Evolutionary conservation across 2,797 vertebrate species (phyloP).

Genomic region (Gymnodraco acuticeps): DNA sequence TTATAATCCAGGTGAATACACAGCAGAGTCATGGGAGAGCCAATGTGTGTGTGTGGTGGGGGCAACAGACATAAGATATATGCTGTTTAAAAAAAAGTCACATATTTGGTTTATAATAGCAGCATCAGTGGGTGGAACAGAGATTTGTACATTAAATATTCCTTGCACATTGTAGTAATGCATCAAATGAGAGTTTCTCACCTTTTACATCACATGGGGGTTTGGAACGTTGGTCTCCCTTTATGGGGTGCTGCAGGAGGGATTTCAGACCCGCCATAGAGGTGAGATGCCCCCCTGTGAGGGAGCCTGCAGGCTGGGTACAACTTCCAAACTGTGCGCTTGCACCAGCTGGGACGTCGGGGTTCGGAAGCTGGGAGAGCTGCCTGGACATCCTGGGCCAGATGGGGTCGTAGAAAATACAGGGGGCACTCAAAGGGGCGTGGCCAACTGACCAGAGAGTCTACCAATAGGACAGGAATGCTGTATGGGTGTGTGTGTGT

Average conservation of each 20-base stretch:
- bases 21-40: constrained; percentile 41
- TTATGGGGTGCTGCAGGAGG: constrained; percentile 91
- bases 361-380: constrained; percentile 85
- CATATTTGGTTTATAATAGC: constrained; percentile 15
- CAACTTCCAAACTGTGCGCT: constrained; percentile 87
- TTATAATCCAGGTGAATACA: constrained; percentile 61
- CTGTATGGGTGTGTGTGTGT: constrained; percentile 28
- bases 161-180: constrained; percentile 7
- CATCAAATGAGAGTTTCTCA: constrained; percentile 47
- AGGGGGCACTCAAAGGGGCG: constrained; percentile 68
- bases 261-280: constrained; percentile 90
- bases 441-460: constrained; percentile 53
- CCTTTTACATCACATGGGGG: constrained; percentile 83
- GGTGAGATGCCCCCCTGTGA: constrained; percentile 82
- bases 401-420: constrained; percentile 69
- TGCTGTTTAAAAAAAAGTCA: neutral
- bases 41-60: constrained; percentile 26
- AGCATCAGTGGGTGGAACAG: constrained; percentile 28
- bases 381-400: constrained; percentile 86
- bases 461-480: constrained; percentile 68
- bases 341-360: constrained; percentile 86
- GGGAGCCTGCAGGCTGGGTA: constrained; percentile 79
- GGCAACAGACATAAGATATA: constrained; percentile 29
- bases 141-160: constrained; percentile 21
- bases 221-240: constrained; percentile 88